phyloP scores from a whole-genome alignment of 2,113 vertebrate species.

The Charadrius vociferus region DNA sequence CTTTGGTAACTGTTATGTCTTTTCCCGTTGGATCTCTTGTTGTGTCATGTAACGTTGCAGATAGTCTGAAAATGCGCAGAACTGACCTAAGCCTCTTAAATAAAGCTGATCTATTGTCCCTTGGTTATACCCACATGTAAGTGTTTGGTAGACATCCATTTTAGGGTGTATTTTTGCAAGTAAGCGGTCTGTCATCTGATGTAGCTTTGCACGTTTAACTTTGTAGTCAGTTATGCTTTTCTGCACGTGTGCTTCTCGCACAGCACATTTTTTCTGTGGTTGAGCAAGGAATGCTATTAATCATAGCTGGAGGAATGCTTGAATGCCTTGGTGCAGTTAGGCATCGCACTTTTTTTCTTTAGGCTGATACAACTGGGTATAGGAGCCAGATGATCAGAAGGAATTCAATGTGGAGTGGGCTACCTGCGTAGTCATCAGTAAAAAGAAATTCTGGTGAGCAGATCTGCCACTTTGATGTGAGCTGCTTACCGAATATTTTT shows the following conservation, averaged over 20 bases:
- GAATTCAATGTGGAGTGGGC: neutral
- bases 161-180: neutral
- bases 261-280: neutral
- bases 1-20: neutral
- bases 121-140: neutral
- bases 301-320: neutral
- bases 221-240: neutral
- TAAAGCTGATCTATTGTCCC: neutral
- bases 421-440: neutral
- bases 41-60: neutral
- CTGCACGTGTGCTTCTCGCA: neutral
- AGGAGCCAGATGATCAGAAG: neutral
- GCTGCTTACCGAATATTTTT: neutral
- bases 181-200: neutral
- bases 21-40: neutral
- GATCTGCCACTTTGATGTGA: neutral
- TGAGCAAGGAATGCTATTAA: neutral
- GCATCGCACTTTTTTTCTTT: neutral
- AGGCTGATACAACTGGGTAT: neutral
- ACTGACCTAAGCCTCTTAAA: neutral
- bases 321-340: neutral
- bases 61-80: neutral
- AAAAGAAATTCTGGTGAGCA: neutral
- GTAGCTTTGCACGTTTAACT: neutral
- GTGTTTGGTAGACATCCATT: neutral